Base-by-base conservation (phyloP, 2,888 invertebrate genomes). In the Glyphotaelius pellucidus region DNA sequence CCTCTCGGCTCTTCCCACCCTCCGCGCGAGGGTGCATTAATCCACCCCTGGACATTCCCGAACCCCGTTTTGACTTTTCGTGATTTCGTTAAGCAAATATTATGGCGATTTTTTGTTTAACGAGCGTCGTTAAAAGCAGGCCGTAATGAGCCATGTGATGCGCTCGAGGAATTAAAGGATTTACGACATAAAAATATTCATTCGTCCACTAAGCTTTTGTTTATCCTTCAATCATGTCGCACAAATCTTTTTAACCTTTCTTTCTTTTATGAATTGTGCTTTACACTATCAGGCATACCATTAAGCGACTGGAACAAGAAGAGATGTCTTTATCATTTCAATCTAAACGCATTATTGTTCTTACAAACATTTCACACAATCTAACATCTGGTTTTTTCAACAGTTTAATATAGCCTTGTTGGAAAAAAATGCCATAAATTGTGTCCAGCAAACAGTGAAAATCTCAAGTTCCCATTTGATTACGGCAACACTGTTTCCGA, bases 51-150 rank as follows among this genome's bases (percentile, higher is more conserved):
- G 93, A 93, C 93, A 92, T 90, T 90, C 84, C 90, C 92, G 86
- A 84, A 80, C 92, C 91, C 92, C 90, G 90, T 86, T 92, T 92
- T 93, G 93, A 93, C 93, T 93, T 93, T 93, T 92, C 91, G 92
- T 93, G 93, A 93, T 93, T 93, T 93, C 90, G 92, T 93, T 90
- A 93, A 92, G 92, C 93, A 92, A 93, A 93, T 92, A 93, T 93
- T 91, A 92, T 93, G 90, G 85, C 81, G 67, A 67, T 90, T 89
- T 91, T 89, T 81, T 81, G 92, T 80, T 92, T 92, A 91, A 91
- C 89, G 91, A 84, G 47, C 83, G 47, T 42, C 90, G 81, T 90
- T 90, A 90, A 47, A 84, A 67, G 35, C 52, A 35, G 90, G 15
- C 84, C 80, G 89, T 81, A 89, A 89, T 89, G 35, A 89, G 81